Base-by-base conservation (phyloP, 2,888 invertebrate genomes). In the Neoitamus cyanurus region DNA sequence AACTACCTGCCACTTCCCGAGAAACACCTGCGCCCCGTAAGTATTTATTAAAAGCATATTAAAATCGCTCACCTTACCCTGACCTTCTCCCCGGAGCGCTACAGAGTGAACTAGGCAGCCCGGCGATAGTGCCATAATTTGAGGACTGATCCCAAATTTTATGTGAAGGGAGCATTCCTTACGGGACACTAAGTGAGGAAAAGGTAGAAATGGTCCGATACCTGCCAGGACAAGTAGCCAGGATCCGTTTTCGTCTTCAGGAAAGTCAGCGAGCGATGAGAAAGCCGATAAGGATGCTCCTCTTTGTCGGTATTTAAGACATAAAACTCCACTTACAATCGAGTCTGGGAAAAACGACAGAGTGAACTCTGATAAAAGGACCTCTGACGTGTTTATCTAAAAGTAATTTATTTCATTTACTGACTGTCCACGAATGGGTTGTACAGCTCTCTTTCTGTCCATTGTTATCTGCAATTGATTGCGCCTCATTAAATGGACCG, bases 331-430 rank as follows among this genome's bases (percentile, higher is more conserved):
- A 77, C 77, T 77, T 77, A 28, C 9, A 42, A 42, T 36, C 20
- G 4, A 34, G 31, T 11, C 28, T 30, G 1, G 13, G 28, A 46
- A 48, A 48, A 3, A 58, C 58, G 20, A 58, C 11, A 2, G 58
- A 58, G 20, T 20, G 73, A 31, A 20, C 11, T 36, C 73, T 20
- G 36, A 36, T 73, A 70, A 70, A 70, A 70, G 20, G 73, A 73
- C 20, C 36, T 36, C 34, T 73, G 73, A 73, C 73, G 36, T 36
- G 36, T 77, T 77, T 77, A 77, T 77, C 77, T 73, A 36, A 46
- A 46, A 77, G 77, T 28, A 77, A 77, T 77, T 77, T 77, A 77
- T 77, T 77, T 77, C 28, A 77, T n/a, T 37, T 73, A 73, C 36
- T 73, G 36, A 25, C 30, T 73, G 70, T 70, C 30, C 31, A 70